Evolutionary conservation across 2,113 vertebrate genomes (phyloP), one percentile per base, ranked within the genome.

Genomic region (Bubo scandiacus): DNA sequence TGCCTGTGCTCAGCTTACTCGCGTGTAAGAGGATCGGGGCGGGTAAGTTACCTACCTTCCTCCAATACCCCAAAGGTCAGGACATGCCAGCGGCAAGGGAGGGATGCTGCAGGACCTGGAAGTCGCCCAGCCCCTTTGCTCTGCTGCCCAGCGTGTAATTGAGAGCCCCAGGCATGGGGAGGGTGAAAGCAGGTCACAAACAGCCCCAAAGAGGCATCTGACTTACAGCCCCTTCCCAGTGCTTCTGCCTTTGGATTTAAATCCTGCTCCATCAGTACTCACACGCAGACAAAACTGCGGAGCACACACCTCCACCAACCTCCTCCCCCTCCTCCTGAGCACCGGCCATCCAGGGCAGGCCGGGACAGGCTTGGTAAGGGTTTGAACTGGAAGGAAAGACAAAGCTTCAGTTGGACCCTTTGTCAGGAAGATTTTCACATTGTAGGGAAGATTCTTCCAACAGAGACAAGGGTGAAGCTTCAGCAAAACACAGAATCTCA

Each of bases 261-360:
- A 21, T 20, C 36, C 80, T 19, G 8, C 30, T 68, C 52, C 22
- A 0, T 29, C 2, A 0, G 49, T 2, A 26, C 8, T 32, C 42
- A 13, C 23, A 16, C 2, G 10, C 27, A 43, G 57, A 25, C 26
- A 36, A 54, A 78, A 29, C 29, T 55, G 27, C 0, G 1, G 45
- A 34, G 42, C 36, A 25, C 32, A 32, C 25, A 23, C 3, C 43
- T 15, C 36, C 42, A 9, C 13, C 15, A 23, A 30, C 55, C 38
- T 49, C 36, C 15, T 43, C 26, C 45, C 3, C 55, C 38, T 49
- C 36, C 15, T 43, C 26, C 45, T 4, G 26, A 58, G n/a, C 42
- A n/a, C 32, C 5, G 0, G 29, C 15, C 12, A 3, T 15, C 10
- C 2, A 0, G 6, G 14, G 7, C 13, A 11, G 11, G 10, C 21